These are phyloP conservation scores for Elgaria multicarinata DNA, from an alignment of 2,113 vertebrate genomes.

Conservation along the genomic window DNA sequence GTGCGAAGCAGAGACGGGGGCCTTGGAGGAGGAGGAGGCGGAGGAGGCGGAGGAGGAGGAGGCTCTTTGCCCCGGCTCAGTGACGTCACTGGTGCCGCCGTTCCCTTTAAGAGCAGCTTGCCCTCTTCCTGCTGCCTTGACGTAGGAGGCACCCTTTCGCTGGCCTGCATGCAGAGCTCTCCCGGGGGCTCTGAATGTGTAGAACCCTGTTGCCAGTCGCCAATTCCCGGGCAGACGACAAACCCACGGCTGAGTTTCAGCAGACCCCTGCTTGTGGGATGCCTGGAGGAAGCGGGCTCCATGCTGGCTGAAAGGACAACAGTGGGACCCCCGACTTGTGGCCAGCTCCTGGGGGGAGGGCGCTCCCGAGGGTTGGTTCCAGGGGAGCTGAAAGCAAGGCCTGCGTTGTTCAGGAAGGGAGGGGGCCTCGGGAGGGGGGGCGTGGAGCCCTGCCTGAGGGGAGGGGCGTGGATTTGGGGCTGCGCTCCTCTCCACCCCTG, in stretches of 20 bases:
- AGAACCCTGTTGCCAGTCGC: not conserved
- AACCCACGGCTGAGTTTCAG: too few species aligned
- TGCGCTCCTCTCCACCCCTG: fast-evolving
- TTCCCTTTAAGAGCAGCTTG: not conserved
- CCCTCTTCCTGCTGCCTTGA: not conserved
- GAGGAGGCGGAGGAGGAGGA: too few species aligned
- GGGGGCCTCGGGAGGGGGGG: not conserved
- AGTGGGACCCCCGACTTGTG: not conserved
- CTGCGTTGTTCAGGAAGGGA: not conserved
- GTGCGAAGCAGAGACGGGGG: too few species aligned
- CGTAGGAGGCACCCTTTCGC: not conserved
- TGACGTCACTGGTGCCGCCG: not conserved
- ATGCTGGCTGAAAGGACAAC: not conserved
- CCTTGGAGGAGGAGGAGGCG: not conserved
- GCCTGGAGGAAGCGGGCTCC: not conserved
- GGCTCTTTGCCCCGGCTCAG: not conserved
- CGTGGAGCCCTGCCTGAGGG: too few species aligned
- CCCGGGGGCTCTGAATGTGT: not conserved
- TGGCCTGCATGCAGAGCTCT: not conserved
- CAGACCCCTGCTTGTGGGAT: too few species aligned
- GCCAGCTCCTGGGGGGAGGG: not conserved
- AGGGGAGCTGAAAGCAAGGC: not conserved
- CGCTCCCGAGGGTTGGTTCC: not conserved
- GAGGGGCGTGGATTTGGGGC: not conserved
- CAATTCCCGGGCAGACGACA: not conserved